A percentile compares a stretch with the other conserved stretches of the same genome.
Conservation (phyloP, 2,888 invertebrate genomes). For the Leptopilina myrica region DNA sequence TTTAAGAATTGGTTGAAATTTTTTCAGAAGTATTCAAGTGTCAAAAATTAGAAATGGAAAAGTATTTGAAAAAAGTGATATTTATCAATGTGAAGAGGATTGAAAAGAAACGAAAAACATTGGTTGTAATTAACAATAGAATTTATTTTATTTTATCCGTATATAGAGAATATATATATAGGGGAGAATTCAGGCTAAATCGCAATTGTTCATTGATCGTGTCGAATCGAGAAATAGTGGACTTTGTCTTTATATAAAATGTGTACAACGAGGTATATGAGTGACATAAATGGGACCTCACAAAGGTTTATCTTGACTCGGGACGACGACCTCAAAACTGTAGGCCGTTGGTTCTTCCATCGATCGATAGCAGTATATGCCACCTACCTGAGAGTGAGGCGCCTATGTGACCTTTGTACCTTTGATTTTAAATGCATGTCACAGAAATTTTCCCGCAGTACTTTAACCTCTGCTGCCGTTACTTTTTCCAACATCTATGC, state of each 20-base stretch:
- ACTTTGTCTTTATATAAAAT: slow-evolving; percentile 1
- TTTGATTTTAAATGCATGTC: slow-evolving; percentile 33
- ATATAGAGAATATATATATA: neutral
- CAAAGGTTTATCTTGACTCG: slow-evolving; percentile 11
- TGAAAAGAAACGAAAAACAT: too few species aligned
- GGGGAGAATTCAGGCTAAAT: neutral
- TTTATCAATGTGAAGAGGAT: too few species aligned
- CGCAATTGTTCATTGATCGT: neutral
- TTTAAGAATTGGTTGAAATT: neutral
- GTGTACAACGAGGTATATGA: neutral
- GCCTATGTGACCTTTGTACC: slow-evolving; percentile 18
- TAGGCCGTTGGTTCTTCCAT: slow-evolving; percentile 20
- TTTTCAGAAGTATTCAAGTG: too few species aligned
- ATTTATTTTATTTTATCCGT: neutral
- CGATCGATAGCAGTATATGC: slow-evolving; percentile 30
- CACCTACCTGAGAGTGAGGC: slow-evolving; percentile 23
- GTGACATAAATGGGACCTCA: slow-evolving; percentile 25
- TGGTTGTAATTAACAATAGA: too few species aligned
- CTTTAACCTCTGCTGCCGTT: neutral
- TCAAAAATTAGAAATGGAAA: neutral
- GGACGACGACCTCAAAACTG: slow-evolving; percentile 35
- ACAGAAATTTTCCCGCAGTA: slow-evolving; percentile 20
- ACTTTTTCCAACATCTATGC: too few species aligned
- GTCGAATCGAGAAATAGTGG: neutral
- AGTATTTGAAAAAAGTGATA: neutral